Conservation (phyloP, 2,113 vertebrate genomes). For the Cathartes aura region DNA sequence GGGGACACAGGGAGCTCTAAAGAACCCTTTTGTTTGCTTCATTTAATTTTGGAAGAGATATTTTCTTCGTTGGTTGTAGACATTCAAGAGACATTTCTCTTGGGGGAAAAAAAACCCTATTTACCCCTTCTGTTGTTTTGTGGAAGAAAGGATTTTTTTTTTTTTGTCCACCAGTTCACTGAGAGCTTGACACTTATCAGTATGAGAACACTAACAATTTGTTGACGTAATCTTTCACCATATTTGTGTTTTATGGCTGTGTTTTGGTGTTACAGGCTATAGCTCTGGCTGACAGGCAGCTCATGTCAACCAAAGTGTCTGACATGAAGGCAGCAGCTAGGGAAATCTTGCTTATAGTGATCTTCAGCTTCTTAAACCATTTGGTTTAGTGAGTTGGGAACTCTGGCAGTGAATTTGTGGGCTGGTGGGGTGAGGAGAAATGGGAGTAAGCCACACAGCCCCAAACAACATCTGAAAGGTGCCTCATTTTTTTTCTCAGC, state of each 20-base stretch:
- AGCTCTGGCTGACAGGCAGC: not conserved
- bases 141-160: not conserved
- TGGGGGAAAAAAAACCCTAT: not conserved
- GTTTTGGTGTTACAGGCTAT: not conserved
- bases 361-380: not conserved
- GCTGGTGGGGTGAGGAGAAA: not conserved
- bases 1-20: not conserved
- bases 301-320: not conserved
- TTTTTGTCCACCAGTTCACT: not conserved
- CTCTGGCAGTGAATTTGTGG: not conserved
- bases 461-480: not conserved
- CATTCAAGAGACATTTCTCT: not conserved
- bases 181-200: not conserved
- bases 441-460: not conserved
- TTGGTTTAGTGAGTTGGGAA: not conserved
- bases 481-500: not conserved
- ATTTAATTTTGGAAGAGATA: not conserved
- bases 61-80: not conserved
- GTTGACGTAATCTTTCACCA: not conserved
- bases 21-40: not conserved
- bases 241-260: not conserved
- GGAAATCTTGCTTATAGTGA: not conserved
- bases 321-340: not conserved
- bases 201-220: not conserved
- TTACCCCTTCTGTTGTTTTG: not conserved